Percentiles rank a stretch among this genome's conserved stretches.
These are phyloP conservation scores for Poeciliopsis paucimaculata DNA, from an alignment of 2,797 vertebrate species.

Conservation along the genomic window DNA sequence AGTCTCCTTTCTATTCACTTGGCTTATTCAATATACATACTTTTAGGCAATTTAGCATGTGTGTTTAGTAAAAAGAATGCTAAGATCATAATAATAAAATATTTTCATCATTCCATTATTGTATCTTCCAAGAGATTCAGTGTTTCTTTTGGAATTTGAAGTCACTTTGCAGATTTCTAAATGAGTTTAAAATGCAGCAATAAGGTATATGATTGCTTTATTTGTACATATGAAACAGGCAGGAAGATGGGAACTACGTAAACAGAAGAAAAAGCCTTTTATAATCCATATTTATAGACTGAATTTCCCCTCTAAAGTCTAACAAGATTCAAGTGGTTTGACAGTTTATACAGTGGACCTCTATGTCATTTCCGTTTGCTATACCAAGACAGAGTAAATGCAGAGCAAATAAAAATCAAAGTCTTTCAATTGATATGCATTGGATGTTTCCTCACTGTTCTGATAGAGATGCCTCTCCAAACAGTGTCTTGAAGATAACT, in stretches of 20 bases:
- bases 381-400: constrained; percentile 66
- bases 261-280: constrained; percentile 24
- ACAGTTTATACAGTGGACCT: constrained; percentile 68
- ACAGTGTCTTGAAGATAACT: constrained; percentile 75
- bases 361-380: constrained; percentile 72
- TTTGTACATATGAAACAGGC: neutral
- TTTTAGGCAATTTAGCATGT: neutral
- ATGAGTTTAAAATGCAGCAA: neutral
- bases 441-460: constrained; percentile 71
- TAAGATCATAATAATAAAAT: neutral
- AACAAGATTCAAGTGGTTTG: constrained; percentile 56
- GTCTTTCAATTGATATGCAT: constrained; percentile 76
- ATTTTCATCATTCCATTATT: neutral
- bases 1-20: neutral
- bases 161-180: neutral
- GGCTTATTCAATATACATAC: neutral
- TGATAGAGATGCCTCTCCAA: constrained; percentile 78
- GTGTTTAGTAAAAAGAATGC: neutral
- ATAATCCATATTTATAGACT: constrained; percentile 55
- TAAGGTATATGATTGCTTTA: neutral
- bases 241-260: constrained; percentile 3
- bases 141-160: neutral
- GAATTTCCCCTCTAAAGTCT: constrained; percentile 48
- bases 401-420: constrained; percentile 77
- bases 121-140: neutral